A percentile compares a stretch with the other conserved stretches of the same genome.
Evolutionary conservation across 1,140 invertebrate genomes (phyloP).

Genomic region (Drosophila auraria): DNA sequence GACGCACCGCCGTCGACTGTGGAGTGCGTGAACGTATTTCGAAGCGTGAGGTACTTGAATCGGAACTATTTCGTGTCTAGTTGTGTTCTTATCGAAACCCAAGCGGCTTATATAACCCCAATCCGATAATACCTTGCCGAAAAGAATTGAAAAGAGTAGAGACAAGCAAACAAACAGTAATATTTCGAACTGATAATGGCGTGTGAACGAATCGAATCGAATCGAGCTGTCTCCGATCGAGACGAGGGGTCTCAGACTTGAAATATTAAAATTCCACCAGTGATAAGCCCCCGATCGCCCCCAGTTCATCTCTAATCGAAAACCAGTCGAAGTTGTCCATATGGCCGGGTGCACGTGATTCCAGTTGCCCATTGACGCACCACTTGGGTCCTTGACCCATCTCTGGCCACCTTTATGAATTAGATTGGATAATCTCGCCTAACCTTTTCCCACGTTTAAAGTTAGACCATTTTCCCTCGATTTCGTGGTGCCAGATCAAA

Average conservation of each 20-base stretch:
- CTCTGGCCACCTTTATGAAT: slow-evolving; percentile 19
- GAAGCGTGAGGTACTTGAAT: slow-evolving; percentile 72
- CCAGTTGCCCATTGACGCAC: slow-evolving; percentile 18
- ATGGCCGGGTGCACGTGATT: slow-evolving; percentile 33
- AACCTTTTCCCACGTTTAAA: slow-evolving; percentile 64
- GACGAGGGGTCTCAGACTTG: slow-evolving; percentile 30
- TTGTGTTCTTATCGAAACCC: slow-evolving; percentile 6
- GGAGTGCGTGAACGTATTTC: slow-evolving; percentile 78
- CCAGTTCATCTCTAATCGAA: slow-evolving; percentile 25
- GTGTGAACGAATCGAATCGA: slow-evolving; percentile 10
- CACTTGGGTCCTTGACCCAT: slow-evolving; percentile 33
- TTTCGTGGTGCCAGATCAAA: slow-evolving; percentile 48
- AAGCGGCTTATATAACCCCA: slow-evolving; percentile 43
- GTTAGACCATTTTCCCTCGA: slow-evolving; percentile 32
- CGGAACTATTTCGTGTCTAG: slow-evolving; percentile 37
- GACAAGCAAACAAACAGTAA: slow-evolving; percentile 18
- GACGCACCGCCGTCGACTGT: slow-evolving; percentile 52
- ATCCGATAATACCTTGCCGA: slow-evolving; percentile 23
- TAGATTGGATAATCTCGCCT: slow-evolving; percentile 45
- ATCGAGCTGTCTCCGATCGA: slow-evolving; percentile 12
- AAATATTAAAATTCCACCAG: slow-evolving; percentile 14
- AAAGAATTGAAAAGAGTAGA: slow-evolving; percentile 11
- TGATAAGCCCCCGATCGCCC: slow-evolving; percentile 32
- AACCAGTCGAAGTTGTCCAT: slow-evolving; percentile 13
- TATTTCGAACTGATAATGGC: slow-evolving; percentile 35